phyloP scores from a whole-genome alignment of 2,113 vertebrate species.

The Scomber scombrus region DNA sequence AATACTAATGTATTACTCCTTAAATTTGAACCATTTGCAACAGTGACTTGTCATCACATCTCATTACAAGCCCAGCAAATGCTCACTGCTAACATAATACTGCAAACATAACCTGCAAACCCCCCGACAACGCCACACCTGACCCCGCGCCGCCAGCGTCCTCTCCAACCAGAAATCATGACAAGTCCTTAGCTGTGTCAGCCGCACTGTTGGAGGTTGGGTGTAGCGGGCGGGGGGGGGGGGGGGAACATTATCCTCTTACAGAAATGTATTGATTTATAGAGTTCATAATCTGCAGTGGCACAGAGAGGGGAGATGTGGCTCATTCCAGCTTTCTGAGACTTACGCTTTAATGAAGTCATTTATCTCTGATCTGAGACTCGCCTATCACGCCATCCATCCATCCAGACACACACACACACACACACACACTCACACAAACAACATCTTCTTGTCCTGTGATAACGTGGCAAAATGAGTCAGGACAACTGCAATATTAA shows the following conservation, averaged over 20 bases:
- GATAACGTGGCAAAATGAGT: constrained; percentile 35
- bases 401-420: constrained; percentile 33
- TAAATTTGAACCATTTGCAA: neutral
- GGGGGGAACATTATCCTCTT: constrained; percentile 61
- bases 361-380: constrained; percentile 86
- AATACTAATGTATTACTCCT: neutral
- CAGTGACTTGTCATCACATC: neutral
- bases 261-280: constrained; percentile 83
- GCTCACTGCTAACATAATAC: neutral
- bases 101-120: neutral
- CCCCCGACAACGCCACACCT: neutral
- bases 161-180: constrained; percentile 31
- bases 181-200: constrained; percentile 43
- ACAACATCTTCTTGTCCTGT: constrained; percentile 26
- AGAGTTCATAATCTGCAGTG: constrained; percentile 81
- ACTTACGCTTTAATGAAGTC: constrained; percentile 84
- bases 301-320: constrained; percentile 67
- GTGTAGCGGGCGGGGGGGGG: constrained; percentile 30
- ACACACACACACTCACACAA: constrained; percentile 7
- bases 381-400: constrained; percentile 59
- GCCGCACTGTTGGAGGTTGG: constrained; percentile 40
- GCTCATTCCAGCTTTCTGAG: constrained; percentile 79
- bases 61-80: neutral
- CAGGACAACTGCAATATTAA: constrained; percentile 24
- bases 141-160: neutral